Percentiles rank a stretch among this genome's conserved stretches.
These are phyloP conservation scores for Polymixis flavicincta DNA, from an alignment of 2,888 invertebrate species.

Conservation along the genomic window DNA sequence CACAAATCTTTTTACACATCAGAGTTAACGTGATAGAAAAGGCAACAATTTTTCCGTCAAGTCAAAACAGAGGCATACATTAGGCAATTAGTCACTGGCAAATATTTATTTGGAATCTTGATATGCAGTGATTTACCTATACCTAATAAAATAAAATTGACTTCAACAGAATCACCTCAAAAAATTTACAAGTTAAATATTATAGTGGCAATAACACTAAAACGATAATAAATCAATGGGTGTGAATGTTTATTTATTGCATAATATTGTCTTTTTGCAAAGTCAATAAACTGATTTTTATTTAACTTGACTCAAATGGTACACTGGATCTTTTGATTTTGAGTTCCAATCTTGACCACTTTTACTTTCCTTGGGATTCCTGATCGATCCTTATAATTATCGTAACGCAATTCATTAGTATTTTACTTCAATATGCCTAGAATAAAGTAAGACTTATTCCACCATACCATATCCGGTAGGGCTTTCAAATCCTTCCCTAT, in stretches of 20 bases:
- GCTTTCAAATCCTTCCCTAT: too few species aligned
- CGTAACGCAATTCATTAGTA: too few species aligned
- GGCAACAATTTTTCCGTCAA: background rate
- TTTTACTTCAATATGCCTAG: too few species aligned
- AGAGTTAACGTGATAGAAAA: too few species aligned
- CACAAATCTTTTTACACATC: too few species aligned
- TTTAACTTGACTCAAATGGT: background rate
- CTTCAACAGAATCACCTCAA: constrained; percentile 11
- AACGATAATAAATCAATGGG: constrained; percentile 17
- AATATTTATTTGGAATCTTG: background rate
- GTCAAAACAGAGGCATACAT: background rate
- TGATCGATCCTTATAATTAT: background rate
- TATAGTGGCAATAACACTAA: constrained; percentile 15
- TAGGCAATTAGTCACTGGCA: background rate
- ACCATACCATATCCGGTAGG: too few species aligned
- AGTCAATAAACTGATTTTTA: background rate
- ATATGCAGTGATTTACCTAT: too few species aligned
- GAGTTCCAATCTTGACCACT: background rate
- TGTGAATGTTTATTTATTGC: constrained; percentile 27
- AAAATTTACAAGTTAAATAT: constrained; percentile 22
- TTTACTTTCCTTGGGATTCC: background rate
- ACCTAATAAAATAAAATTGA: constrained; percentile 6
- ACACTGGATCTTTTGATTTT: background rate
- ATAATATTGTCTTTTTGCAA: background rate
- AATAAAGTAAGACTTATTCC: too few species aligned